Percentiles rank a stretch among this genome's conserved stretches.
Evolutionary conservation across 2,888 invertebrate species (phyloP).

Genomic region (Eudasyphora cyanicolor): DNA sequence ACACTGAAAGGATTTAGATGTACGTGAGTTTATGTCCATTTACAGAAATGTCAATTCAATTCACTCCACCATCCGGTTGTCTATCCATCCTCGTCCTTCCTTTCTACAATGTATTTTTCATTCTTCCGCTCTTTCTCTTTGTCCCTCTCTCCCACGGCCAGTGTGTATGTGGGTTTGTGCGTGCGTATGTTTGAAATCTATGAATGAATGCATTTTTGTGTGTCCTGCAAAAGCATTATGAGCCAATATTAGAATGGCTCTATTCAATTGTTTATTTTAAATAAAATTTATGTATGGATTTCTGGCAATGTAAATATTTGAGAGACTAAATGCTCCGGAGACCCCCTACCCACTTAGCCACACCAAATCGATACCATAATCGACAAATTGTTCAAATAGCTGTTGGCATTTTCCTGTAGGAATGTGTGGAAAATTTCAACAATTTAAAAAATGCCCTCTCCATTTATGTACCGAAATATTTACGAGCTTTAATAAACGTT

Average conservation of each 20-base stretch:
- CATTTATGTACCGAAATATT: background rate
- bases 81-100: background rate
- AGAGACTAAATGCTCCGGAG: constrained; percentile 2
- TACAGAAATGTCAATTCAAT: constrained; percentile 60
- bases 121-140: background rate
- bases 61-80: background rate
- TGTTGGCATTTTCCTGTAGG: background rate
- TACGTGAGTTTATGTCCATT: constrained; percentile 60
- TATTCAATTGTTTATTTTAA: constrained; percentile 54
- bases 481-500: background rate
- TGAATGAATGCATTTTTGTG: constrained; percentile 21
- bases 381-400: background rate
- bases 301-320: constrained; percentile 27
- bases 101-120: too few species aligned
- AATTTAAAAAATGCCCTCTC: background rate
- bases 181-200: background rate
- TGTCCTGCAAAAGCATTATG: constrained; percentile 27
- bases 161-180: background rate
- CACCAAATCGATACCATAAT: constrained; percentile 25
- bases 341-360: constrained; percentile 34
- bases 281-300: constrained; percentile 48
- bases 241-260: constrained; percentile 30
- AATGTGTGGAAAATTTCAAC: background rate
- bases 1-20: constrained; percentile 57
- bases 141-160: background rate